A percentile compares a stretch with the other conserved stretches of the same genome.
Conservation (phyloP, 2,888 invertebrate genomes). For the Incurvaria masculella region DNA sequence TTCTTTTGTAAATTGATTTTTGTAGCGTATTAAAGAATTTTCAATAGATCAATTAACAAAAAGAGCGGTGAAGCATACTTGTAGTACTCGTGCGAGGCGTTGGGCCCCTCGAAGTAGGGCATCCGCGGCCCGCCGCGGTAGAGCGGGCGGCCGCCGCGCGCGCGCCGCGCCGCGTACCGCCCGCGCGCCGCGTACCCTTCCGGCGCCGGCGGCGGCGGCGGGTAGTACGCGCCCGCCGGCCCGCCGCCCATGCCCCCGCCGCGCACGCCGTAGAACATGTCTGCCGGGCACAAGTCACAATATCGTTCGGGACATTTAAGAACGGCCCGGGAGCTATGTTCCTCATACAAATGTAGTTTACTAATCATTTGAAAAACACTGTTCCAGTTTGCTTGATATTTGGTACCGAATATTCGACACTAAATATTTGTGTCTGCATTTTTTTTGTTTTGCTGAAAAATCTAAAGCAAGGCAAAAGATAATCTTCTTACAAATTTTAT, state of each 20-base stretch:
- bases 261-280: constrained; percentile 35
- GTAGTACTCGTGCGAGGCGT: constrained; percentile 40
- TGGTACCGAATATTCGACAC: no score
- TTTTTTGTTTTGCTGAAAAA: no score
- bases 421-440: background rate
- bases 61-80: constrained; percentile 23
- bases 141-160: constrained; percentile 18
- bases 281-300: constrained; percentile 20
- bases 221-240: constrained; percentile 32
- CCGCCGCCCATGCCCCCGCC: constrained; percentile 11
- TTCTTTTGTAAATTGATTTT: no score
- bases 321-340: no score
- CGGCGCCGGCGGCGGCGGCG: constrained; percentile 26
- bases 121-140: constrained; percentile 27
- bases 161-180: constrained; percentile 17
- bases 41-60: background rate
- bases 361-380: no score
- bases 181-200: constrained; percentile 21
- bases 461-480: no score
- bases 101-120: constrained; percentile 46
- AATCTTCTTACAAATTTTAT: no score
- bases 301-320: no score
- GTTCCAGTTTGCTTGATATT: no score
- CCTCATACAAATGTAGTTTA: no score
- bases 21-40: no score